Evolutionary conservation across 2,113 vertebrate genomes (phyloP).

Genomic region (Prietella phreatophila): DNA sequence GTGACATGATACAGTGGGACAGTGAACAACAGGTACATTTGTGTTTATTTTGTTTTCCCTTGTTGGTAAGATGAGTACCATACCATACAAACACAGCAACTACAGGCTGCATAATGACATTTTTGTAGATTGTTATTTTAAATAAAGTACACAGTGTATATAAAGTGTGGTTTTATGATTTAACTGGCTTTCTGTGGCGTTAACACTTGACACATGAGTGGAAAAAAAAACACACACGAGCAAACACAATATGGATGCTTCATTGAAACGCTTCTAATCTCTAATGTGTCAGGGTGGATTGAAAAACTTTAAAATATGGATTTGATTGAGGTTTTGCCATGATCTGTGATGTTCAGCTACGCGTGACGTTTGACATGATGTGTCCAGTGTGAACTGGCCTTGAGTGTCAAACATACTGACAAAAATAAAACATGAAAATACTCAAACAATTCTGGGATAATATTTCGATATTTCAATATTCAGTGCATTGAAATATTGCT

Average conservation of each 20-base stretch:
- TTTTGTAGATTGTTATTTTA: background rate
- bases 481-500: slow-evolving; percentile 42
- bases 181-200: background rate
- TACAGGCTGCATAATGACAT: background rate
- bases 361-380: background rate
- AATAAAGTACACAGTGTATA: background rate
- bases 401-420: slow-evolving; percentile 14
- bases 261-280: background rate
- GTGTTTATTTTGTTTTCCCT: background rate
- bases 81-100: background rate
- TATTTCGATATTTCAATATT: slow-evolving; percentile 3
- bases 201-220: background rate
- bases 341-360: background rate
- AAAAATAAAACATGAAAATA: background rate
- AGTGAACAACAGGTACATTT: too few relatives aligned
- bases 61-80: background rate
- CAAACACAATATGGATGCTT: background rate
- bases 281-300: background rate
- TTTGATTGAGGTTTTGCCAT: too few relatives aligned
- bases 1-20: background rate
- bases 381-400: background rate
- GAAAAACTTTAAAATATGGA: background rate
- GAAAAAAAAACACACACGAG: too few relatives aligned
- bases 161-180: background rate
- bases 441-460: background rate